phyloP scores from a whole-genome alignment of 1,140 invertebrate genomes.

The Drosophila obscura region DNA sequence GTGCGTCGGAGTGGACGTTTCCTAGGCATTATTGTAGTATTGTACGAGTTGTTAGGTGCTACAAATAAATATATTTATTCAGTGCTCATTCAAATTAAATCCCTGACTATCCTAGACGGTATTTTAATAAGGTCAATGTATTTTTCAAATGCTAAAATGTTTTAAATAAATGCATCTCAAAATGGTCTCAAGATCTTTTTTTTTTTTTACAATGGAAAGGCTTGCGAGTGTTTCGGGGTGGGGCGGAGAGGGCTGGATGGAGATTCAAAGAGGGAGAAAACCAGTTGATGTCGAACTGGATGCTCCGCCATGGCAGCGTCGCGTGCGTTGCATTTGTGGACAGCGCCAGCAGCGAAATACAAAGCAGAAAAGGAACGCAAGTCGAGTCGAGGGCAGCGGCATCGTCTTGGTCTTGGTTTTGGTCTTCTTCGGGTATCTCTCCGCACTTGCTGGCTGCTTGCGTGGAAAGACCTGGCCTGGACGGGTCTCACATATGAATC shows the following conservation, averaged over 20 bases:
- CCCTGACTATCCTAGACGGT: too few relatives aligned
- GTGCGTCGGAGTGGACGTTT: slow-evolving; percentile 25
- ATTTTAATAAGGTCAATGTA: too few relatives aligned
- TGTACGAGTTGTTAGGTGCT: too few relatives aligned
- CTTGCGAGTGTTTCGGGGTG: too few relatives aligned
- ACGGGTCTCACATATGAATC: slow-evolving; percentile 40
- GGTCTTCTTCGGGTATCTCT: slow-evolving; percentile 38
- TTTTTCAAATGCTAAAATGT: too few relatives aligned
- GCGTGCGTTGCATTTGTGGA: slow-evolving; percentile 50
- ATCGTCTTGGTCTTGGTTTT: slow-evolving; percentile 30
- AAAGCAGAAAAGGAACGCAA: slow-evolving; percentile 60
- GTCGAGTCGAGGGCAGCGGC: slow-evolving; percentile 6
- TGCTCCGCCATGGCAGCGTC: slow-evolving; percentile 50
- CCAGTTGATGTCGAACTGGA: slow-evolving; percentile 56
- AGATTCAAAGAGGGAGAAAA: slow-evolving; percentile 37
- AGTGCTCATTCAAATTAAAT: too few relatives aligned
- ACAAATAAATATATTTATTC: too few relatives aligned
- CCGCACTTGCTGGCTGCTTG: slow-evolving; percentile 56
- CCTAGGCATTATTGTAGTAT: neutral
- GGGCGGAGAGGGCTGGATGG: too few relatives aligned
- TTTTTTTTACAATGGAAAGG: too few relatives aligned
- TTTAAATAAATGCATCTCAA: too few relatives aligned
- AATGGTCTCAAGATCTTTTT: too few relatives aligned
- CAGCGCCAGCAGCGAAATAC: slow-evolving; percentile 62
- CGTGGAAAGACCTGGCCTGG: slow-evolving; percentile 12